These are phyloP conservation scores for Merluccius polli DNA, from an alignment of 2,797 vertebrate species.

Conservation along the genomic window DNA sequence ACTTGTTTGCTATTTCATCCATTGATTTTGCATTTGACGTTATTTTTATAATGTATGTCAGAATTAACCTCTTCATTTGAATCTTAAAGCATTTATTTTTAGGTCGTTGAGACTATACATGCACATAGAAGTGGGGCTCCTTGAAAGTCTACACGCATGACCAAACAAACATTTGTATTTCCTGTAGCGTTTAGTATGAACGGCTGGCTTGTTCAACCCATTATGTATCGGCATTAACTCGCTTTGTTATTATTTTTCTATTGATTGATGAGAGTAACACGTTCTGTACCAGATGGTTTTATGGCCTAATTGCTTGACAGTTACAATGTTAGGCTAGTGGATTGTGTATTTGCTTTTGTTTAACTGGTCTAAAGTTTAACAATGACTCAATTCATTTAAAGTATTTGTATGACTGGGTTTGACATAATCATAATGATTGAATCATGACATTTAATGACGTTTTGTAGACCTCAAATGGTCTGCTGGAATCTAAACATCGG, in stretches of 20 bases:
- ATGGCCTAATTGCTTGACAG: not conserved
- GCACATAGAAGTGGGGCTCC: not conserved
- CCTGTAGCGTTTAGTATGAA: constrained; percentile 4
- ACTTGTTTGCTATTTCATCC: constrained; percentile 8
- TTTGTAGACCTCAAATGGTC: not conserved
- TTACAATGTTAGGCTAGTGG: not conserved
- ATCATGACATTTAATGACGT: not conserved
- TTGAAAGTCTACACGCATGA: not conserved
- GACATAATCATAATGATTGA: not conserved
- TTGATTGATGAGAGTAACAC: not conserved
- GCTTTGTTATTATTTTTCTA: constrained; percentile 27
- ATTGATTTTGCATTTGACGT: constrained; percentile 2
- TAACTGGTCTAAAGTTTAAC: not conserved
- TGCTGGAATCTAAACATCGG: not conserved
- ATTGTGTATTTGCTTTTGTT: not conserved
- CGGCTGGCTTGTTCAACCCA: constrained; percentile 32
- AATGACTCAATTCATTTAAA: not conserved
- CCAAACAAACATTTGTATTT: constrained; percentile 26
- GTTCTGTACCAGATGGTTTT: constrained; percentile 4
- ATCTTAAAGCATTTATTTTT: constrained; percentile 16
- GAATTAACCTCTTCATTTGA: constrained; percentile 21
- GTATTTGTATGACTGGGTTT: not conserved
- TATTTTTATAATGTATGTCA: constrained; percentile 38
- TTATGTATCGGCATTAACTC: constrained; percentile 19
- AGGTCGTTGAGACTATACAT: constrained; percentile 24